Evolutionary conservation across 1,140 invertebrate genomes (phyloP).

Genomic region (Pogonognathellus flavescens): DNA sequence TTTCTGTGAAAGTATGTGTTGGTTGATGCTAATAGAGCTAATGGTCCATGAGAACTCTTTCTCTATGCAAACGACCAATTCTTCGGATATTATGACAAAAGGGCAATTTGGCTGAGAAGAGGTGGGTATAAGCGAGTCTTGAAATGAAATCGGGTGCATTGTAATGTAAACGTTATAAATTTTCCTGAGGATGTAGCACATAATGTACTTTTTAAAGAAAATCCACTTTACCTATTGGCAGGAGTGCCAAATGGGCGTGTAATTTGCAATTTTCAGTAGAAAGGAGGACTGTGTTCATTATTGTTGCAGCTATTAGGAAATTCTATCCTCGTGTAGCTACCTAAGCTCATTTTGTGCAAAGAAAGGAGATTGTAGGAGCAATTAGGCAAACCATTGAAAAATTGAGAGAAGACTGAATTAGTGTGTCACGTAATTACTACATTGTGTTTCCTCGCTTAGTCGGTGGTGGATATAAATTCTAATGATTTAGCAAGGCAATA

Average conservation of each 20-base stretch:
- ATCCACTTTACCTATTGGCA: background rate
- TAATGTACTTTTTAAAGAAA: background rate
- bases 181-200: too few species aligned
- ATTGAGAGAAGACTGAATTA: background rate
- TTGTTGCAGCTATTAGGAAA: too few species aligned
- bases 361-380: too few species aligned
- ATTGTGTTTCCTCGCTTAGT: too few species aligned
- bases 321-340: too few species aligned
- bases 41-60: background rate
- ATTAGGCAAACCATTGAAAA: background rate
- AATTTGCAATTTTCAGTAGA: background rate
- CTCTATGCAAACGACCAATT: constrained; percentile 6
- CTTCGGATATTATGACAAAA: constrained; percentile 8
- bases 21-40: background rate
- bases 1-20: too few species aligned
- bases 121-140: too few species aligned
- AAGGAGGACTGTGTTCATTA: too few species aligned
- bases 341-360: too few species aligned
- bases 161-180: background rate
- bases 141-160: too few species aligned
- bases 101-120: background rate
- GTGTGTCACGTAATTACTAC: background rate
- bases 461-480: too few species aligned
- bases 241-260: background rate
- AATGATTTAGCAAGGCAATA: too few species aligned